Conservation (phyloP, 2,888 invertebrate species). For the Watsonalla binaria region DNA sequence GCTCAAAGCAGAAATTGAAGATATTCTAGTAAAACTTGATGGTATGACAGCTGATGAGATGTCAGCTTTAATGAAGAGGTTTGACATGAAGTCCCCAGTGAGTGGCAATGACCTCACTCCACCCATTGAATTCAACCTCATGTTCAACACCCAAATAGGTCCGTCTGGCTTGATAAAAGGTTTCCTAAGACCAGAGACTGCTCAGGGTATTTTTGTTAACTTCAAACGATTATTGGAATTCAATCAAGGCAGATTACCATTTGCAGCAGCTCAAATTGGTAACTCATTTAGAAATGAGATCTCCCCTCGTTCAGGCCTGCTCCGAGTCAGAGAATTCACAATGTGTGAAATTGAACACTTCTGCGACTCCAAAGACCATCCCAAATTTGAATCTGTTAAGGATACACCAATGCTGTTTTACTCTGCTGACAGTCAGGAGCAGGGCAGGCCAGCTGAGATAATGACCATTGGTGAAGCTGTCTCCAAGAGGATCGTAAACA, state of each 20-base stretch:
- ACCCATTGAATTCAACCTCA: conserved; percentile 98
- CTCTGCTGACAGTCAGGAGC: conserved; percentile 98
- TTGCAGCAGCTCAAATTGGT: conserved; percentile 99
- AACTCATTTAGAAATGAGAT: conserved; percentile 99
- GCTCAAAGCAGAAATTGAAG: conserved; percentile 85
- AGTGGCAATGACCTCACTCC: conserved; percentile 97
- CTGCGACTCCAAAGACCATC: conserved; percentile 96
- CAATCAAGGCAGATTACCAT: conserved; percentile 96
- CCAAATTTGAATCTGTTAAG: conserved; percentile 90
- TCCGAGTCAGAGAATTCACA: conserved; percentile 98
- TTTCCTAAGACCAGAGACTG: conserved; percentile 98
- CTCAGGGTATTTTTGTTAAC: conserved; percentile 99
- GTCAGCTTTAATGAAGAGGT: conserved; percentile 90
- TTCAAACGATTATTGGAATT: conserved; percentile 98
- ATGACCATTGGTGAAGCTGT: conserved; percentile 94
- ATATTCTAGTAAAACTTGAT: conserved; percentile 91
- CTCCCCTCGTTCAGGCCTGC: conserved; percentile 96
- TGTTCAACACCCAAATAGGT: conserved; percentile 99
- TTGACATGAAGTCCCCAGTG: conserved; percentile 95
- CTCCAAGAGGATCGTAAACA: conserved; percentile 90
- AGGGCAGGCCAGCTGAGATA: conserved; percentile 91
- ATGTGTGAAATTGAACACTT: conserved; percentile 99
- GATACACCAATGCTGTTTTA: conserved; percentile 90
- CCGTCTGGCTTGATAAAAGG: conserved; percentile 97
- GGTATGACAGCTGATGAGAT: conserved; percentile 95